Conservation (phyloP, 1,140 invertebrate species). For the Pygmarrhopalites habei region DNA sequence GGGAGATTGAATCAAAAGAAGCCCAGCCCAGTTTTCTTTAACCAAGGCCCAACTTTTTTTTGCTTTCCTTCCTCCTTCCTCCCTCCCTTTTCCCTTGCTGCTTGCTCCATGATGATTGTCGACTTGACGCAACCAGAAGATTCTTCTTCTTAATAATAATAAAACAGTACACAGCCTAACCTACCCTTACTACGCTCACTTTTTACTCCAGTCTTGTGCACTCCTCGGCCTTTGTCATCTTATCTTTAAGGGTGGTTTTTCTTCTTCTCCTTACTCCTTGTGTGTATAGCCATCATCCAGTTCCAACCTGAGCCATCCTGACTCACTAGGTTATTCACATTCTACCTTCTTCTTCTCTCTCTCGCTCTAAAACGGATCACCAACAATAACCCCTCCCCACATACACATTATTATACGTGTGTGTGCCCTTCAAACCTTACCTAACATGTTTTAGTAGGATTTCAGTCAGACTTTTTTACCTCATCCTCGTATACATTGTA, state of each 20-base stretch:
- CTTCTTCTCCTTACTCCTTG: neutral
- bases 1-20: slow-evolving; percentile 8
- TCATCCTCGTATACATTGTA: no score
- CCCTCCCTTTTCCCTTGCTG: neutral
- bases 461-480: no score
- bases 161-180: slow-evolving; percentile 9
- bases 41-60: slow-evolving; percentile 7
- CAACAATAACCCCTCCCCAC: no score
- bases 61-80: neutral
- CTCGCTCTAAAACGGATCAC: no score
- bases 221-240: slow-evolving; percentile 10
- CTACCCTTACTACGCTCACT: slow-evolving; percentile 10
- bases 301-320: no score
- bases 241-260: neutral
- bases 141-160: slow-evolving; percentile 13
- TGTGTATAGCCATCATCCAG: no score
- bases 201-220: slow-evolving; percentile 9
- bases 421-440: no score
- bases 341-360: no score
- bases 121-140: neutral
- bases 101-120: slow-evolving; percentile 5
- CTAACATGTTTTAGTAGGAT: no score
- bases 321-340: no score
- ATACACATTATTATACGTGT: no score
- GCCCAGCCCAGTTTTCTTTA: slow-evolving; percentile 11